Evolutionary conservation across 2,888 invertebrate genomes (phyloP).

Genomic region (Trypoxylon attenuatum): DNA sequence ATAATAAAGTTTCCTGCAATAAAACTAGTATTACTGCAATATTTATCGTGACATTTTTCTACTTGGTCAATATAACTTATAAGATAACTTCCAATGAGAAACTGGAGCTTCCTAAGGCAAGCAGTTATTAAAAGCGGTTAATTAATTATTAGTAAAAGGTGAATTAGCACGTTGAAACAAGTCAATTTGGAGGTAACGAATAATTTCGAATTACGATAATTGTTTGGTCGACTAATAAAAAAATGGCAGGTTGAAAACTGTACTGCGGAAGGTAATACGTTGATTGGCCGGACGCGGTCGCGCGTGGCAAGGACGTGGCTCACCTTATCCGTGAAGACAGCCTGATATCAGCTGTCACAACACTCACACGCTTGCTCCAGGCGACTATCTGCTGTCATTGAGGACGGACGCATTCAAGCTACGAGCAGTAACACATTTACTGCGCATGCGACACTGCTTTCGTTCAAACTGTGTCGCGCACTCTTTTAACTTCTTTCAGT

Average conservation of each 20-base stretch:
- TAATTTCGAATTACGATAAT: neutral
- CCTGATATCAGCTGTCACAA: slow-evolving; percentile 40
- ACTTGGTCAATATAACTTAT: too few species aligned
- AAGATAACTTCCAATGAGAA: too few species aligned
- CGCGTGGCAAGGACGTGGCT: slow-evolving; percentile 46
- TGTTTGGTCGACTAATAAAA: slow-evolving; percentile 21
- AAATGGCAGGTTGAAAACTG: slow-evolving; percentile 17
- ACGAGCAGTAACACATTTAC: neutral
- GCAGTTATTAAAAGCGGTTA: too few species aligned
- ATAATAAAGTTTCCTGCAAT: slow-evolving; percentile 9
- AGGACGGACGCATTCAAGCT: slow-evolving; percentile 8
- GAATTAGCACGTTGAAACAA: neutral
- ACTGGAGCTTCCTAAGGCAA: too few species aligned
- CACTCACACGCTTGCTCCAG: slow-evolving; percentile 20
- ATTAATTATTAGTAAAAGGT: too few species aligned
- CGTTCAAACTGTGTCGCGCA: too few species aligned
- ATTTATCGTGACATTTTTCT: too few species aligned
- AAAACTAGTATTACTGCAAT: too few species aligned
- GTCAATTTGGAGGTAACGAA: too few species aligned
- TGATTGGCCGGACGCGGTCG: slow-evolving; percentile 43
- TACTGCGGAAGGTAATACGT: slow-evolving; percentile 24
- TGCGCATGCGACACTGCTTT: slow-evolving; percentile 1
- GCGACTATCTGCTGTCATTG: slow-evolving; percentile 33
- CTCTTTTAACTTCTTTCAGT: too few species aligned
- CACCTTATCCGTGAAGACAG: slow-evolving; percentile 44